Base-by-base conservation (phyloP, 2,888 invertebrate genomes). In the Drosophila macrospina region DNA sequence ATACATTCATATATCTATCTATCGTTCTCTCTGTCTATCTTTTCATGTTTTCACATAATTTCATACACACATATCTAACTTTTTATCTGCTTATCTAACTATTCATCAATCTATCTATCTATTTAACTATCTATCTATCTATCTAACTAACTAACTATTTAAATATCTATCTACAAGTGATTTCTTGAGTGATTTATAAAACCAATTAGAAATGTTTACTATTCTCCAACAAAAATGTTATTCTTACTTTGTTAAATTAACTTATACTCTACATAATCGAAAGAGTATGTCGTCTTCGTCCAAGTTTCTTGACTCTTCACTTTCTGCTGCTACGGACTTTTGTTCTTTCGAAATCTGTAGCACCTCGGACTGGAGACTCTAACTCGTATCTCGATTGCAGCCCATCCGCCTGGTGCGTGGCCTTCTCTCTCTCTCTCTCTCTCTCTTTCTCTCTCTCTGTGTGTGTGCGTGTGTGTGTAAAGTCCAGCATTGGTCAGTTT, bases 401-500 rank as follows among this genome's bases (percentile, higher is more conserved):
- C 34, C 74, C 55, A 70, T 72, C 50, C 60, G 54, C 63, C 30
- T 11, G 34, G 32, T 42, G 51, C 51, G 47, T 68, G 41, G 4
- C 30, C 15, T 39, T 13, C 7, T 47, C 47, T 51, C 34, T 32
- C 37, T 26, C 39, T 28, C 7, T 47, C 47, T 51, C 34, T 32
- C 37, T 26, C 39, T 28, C n/a, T 24, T 39, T 13, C 7, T 47
- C 47, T 51, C 34, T 32, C 37, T 26, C 39, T 28, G 10, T 47
- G 52, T 51, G 41, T 37, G 44, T 26, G 39, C 55, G 34, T 68
- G 52, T 61, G 34, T 68, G 52, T 13, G 52, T 44, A 64, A 34
- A 59, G 59, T 70, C 57, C 59, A 54, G 55, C 37, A 51, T 64
- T 64, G 77, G 57, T 64, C 73, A 69, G 54, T 36, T 70, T 73